Conservation (phyloP, 2,797 vertebrate species). For the Hydrolagus colliei region DNA sequence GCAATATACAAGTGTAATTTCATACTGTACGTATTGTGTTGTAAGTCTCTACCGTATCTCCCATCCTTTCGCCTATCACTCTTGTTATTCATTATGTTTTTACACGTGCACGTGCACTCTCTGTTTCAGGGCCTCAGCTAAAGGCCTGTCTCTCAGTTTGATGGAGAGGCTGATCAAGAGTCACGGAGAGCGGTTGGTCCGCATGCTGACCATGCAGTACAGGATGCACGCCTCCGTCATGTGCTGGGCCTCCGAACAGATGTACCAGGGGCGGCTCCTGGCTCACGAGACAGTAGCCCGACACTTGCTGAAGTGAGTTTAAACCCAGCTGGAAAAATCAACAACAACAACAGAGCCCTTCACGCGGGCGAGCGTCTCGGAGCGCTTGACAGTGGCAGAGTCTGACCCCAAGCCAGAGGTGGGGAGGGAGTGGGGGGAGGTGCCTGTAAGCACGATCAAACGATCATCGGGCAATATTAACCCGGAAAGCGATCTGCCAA, state of each 20-base stretch:
- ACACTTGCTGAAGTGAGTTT: constrained; percentile 76
- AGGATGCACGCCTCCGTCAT: constrained; percentile 87
- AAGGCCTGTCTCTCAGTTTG: constrained; percentile 77
- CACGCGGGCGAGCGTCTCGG: too few relatives aligned
- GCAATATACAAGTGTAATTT: too few relatives aligned
- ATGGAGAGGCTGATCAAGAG: constrained; percentile 77
- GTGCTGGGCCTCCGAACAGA: constrained; percentile 79
- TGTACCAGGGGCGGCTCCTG: constrained; percentile 71
- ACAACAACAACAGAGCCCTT: too few relatives aligned
- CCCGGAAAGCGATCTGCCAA: too few relatives aligned
- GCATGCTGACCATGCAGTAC: constrained; percentile 84
- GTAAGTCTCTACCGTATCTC: too few relatives aligned
- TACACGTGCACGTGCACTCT: neutral
- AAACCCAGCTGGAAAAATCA: too few relatives aligned
- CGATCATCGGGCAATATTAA: too few relatives aligned
- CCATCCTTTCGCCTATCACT: neutral
- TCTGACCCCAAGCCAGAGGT: too few relatives aligned
- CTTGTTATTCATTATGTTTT: neutral
- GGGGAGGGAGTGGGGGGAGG: too few relatives aligned
- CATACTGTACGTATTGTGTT: too few relatives aligned
- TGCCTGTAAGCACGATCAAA: too few relatives aligned
- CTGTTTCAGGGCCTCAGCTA: constrained; percentile 66
- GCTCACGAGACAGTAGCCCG: constrained; percentile 77
- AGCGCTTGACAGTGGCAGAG: too few relatives aligned
- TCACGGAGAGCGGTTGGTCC: constrained; percentile 56